These are phyloP conservation scores for Ectemnius cavifrons DNA, from an alignment of 2,888 invertebrate genomes.

Conservation along the genomic window DNA sequence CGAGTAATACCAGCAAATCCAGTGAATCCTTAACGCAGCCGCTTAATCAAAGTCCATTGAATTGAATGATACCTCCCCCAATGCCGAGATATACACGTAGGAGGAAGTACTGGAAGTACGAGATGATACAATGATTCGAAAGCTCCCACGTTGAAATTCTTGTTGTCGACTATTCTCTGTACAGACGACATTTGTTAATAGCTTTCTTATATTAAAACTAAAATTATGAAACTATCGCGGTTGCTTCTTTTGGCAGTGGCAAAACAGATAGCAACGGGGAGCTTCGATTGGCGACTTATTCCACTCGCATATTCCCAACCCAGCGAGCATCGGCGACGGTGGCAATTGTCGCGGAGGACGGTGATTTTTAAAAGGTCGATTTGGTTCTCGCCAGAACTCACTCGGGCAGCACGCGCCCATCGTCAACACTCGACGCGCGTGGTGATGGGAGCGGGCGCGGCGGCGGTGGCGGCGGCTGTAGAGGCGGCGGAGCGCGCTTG, in stretches of 20 bases:
- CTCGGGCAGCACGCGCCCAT: constrained; percentile 14
- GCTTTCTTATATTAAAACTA: no score
- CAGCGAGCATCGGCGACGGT: no score
- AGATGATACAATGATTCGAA: neutral
- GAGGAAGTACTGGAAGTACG: neutral
- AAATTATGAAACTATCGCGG: no score
- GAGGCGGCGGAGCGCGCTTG: constrained; percentile 39
- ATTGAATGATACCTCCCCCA: neutral
- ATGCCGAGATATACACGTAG: neutral
- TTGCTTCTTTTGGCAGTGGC: no score
- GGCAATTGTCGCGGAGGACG: no score
- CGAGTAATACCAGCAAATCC: constrained; percentile 2
- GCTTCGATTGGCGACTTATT: no score
- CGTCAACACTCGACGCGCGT: constrained; percentile 25
- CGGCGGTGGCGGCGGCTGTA: constrained; percentile 7
- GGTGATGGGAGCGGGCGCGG: no score
- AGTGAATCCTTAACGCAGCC: constrained; percentile 9
- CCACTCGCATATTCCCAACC: no score
- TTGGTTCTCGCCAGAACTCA: constrained; percentile 40
- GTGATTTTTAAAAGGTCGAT: constrained; percentile 49
- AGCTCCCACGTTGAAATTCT: no score
- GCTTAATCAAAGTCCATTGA: neutral
- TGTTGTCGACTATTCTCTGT: no score
- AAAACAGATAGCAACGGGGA: no score
- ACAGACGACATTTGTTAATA: no score